Evolutionary conservation across 2,797 vertebrate species (phyloP).

Genomic region (Buceros bicornis): DNA sequence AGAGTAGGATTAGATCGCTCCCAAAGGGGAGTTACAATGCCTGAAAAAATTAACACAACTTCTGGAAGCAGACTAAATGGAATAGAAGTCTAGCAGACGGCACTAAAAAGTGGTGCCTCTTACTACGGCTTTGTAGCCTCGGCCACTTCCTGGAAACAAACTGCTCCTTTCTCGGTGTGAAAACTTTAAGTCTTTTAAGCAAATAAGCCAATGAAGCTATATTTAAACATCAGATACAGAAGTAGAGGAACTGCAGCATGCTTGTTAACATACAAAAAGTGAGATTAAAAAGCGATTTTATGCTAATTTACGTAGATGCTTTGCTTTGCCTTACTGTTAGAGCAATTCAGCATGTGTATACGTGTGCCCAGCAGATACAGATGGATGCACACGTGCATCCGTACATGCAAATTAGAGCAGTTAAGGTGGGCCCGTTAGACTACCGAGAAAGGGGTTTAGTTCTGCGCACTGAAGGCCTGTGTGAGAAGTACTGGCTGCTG

Average conservation of each 20-base stretch:
- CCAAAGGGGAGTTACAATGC: neutral
- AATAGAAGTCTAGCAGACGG: neutral
- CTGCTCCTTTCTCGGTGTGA: neutral
- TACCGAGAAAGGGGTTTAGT: constrained; percentile 39
- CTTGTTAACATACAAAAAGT: constrained; percentile 12
- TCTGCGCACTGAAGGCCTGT: constrained; percentile 18
- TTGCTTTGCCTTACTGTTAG: constrained; percentile 1
- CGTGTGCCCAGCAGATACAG: neutral
- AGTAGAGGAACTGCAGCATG: neutral
- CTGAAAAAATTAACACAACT: neutral
- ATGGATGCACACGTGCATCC: neutral
- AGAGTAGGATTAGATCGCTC: neutral
- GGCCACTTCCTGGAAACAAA: neutral
- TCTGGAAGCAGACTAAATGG: neutral
- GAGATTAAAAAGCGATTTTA: constrained; percentile 34
- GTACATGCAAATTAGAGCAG: neutral
- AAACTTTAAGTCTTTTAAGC: neutral
- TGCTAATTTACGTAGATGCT: neutral
- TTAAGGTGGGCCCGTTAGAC: neutral
- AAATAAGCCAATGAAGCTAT: neutral
- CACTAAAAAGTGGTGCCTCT: neutral
- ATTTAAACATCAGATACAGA: constrained; percentile 27
- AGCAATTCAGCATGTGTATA: neutral
- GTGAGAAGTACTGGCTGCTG: constrained; percentile 73
- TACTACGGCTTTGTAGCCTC: neutral